Conservation (phyloP, 2,888 invertebrate genomes). For the Ypsolopha scabrella region DNA sequence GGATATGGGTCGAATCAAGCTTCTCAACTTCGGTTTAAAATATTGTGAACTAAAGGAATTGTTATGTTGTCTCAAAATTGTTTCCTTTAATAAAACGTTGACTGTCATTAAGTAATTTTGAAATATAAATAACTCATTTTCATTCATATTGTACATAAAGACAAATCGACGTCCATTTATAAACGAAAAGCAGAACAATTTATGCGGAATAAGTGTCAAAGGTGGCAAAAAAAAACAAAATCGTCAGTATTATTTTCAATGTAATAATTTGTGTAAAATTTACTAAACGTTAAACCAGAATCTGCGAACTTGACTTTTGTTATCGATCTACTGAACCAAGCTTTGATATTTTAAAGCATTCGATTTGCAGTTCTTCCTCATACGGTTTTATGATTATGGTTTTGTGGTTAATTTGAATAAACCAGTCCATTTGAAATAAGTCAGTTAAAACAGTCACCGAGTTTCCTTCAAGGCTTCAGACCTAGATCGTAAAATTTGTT, state of each 20-base stretch:
- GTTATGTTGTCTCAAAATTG: neutral
- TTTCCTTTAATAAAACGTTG: neutral
- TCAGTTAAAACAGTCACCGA: too few species aligned
- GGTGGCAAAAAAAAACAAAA: constrained; percentile 29
- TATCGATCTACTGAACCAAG: too few species aligned
- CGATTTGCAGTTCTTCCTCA: neutral
- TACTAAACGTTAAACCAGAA: neutral
- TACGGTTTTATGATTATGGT: neutral
- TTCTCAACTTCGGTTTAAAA: too few species aligned
- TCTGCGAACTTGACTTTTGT: too few species aligned
- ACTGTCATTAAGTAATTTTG: neutral
- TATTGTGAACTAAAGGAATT: neutral
- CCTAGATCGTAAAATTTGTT: too few species aligned
- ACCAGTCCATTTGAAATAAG: too few species aligned
- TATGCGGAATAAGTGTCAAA: neutral
- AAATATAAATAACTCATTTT: neutral
- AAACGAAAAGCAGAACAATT: neutral
- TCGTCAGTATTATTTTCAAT: constrained; percentile 40
- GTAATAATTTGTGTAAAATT: constrained; percentile 9
- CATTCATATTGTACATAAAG: neutral
- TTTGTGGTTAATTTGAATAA: too few species aligned
- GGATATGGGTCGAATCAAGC: too few species aligned
- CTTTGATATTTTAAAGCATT: neutral
- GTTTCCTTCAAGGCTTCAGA: too few species aligned
- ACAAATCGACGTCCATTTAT: neutral